A percentile compares a stretch with the other conserved stretches of the same genome.
These are phyloP conservation scores for Tenualosa ilisha DNA, from an alignment of 2,797 vertebrate genomes.

Conservation along the genomic window DNA sequence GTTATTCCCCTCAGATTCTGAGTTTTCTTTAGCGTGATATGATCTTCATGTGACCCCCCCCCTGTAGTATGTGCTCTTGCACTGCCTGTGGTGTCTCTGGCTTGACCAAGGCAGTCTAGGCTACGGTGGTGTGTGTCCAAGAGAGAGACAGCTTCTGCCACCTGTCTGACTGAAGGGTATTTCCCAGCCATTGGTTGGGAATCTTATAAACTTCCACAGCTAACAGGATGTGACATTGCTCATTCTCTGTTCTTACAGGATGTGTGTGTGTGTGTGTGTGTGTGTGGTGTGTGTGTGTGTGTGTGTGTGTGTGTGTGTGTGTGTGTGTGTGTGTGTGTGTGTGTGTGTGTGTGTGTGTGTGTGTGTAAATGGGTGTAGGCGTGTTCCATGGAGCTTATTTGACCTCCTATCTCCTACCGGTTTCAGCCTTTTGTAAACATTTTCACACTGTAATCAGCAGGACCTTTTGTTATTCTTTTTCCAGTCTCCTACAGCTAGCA, in stretches of 20 bases:
- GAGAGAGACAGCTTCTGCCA: neutral
- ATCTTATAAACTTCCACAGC: conserved; percentile 1
- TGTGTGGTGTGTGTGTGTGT: neutral
- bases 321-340: conserved; percentile 61
- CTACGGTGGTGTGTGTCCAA: neutral
- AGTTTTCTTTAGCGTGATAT: neutral
- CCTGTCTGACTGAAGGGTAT: neutral
- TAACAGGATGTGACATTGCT: conserved; percentile 55
- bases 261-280: conserved; percentile 55
- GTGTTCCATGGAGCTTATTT: neutral
- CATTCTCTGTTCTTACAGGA: conserved; percentile 57
- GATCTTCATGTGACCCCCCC: neutral
- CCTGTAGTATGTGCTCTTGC: neutral
- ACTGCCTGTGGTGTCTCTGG: neutral
- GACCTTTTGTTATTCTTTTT: neutral
- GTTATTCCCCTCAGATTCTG: neutral
- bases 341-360: neutral
- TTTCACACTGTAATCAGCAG: conserved; percentile 5
- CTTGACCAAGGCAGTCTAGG: neutral
- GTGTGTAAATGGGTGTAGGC: neutral
- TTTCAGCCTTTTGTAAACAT: conserved; percentile 16
- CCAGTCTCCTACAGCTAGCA: neutral
- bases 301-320: conserved; percentile 43
- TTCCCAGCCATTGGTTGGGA: neutral
- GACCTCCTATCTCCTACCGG: neutral